Base-by-base conservation (phyloP, 2,797 vertebrate species). In the Apogon talboti region DNA sequence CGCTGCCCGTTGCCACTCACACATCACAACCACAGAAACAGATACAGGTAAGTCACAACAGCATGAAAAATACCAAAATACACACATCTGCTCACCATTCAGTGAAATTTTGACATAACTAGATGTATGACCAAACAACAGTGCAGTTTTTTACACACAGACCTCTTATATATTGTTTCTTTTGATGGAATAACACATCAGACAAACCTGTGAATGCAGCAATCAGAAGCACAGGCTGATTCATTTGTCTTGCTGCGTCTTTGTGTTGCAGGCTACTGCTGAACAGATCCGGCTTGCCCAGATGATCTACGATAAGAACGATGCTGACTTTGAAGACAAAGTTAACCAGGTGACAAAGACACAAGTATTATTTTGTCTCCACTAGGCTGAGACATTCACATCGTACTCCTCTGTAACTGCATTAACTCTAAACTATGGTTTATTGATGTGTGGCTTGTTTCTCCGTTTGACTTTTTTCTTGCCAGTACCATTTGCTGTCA, bases 241-340 rank as follows among this genome's bases (percentile, higher is more conserved):
- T 5, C 10, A 13, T 13, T 48, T 59, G 3, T 71, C 3, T 74
- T 42, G 13, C 41, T 43, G 41, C 41, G 5, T 13, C 16, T 56
- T 66, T 54, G 11, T 60, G 16, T 57, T 76, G 8, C 75, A 99
- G 97, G 97, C 96, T 87, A 98, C 97, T 89, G 97, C 96, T 70
- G 97, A 99, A 92, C 97, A 99, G 85, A 98, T 99, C 83, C 95
- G 96, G 68, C 96, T 99, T 2, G 97, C 96, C 82, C 97, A 98
- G 87, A 95, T 99, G 94, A 99, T 99, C 91, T 98, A 96, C 2
- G 96, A 98, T 92, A 98, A 97, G 93, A 99, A 95, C 4, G 97
- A 99, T 21, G 88, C 94, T 83, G 97, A 98, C 88, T 99, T 98
- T 91, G 96, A 98, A 92, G 95, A 95, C 88, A 98, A 98, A 95